Evolutionary conservation across 2,797 vertebrate species (phyloP).

Genomic region (Acanthis flammea): DNA sequence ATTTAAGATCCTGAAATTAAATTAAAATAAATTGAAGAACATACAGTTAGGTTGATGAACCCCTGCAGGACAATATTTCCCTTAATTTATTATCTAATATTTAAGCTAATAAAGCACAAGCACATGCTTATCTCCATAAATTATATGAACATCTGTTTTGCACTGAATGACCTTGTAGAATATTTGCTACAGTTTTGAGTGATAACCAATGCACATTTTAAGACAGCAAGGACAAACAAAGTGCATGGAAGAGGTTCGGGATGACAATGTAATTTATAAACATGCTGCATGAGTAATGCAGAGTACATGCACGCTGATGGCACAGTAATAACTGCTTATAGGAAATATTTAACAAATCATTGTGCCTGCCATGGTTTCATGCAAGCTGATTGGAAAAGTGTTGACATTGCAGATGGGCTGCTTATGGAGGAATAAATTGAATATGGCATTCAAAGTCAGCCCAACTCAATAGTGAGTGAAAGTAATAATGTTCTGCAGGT

Average conservation of each 20-base stretch:
- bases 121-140: conserved; percentile 1
- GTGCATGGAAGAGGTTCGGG: not conserved
- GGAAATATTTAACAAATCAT: conserved; percentile 11
- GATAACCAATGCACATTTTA: not conserved
- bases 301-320: not conserved
- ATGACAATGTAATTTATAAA: conserved; percentile 60
- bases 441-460: not conserved
- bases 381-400: not conserved
- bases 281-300: not conserved
- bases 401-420: not conserved
- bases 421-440: not conserved
- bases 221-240: conserved; percentile 39
- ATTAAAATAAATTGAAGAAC: not conserved
- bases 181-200: conserved; percentile 30
- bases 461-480: not conserved
- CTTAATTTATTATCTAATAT: conserved; percentile 36
- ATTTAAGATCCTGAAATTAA: not conserved
- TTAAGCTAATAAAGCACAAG: not conserved
- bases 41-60: not conserved
- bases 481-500: not conserved
- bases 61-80: not conserved
- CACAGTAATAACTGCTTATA: conserved; percentile 19
- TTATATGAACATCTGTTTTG: conserved; percentile 41
- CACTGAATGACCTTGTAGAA: conserved; percentile 8
- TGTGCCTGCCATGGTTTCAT: not conserved